These are phyloP conservation scores for Platyscapa corneri DNA, from an alignment of 1,140 invertebrate species.

Conservation along the genomic window DNA sequence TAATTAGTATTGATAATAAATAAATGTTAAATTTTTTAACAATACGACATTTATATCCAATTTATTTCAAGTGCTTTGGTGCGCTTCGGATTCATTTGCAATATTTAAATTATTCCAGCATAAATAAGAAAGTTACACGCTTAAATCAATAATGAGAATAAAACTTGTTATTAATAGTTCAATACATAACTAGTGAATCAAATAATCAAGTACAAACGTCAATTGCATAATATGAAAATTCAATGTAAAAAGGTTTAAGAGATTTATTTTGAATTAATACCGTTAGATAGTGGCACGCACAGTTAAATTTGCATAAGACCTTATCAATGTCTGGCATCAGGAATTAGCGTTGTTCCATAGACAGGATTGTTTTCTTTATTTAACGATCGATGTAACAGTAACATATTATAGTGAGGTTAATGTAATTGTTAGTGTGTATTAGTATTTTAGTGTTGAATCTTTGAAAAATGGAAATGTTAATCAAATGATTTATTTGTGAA, in stretches of 20 bases:
- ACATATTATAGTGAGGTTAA: not conserved
- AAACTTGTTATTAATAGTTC: not conserved
- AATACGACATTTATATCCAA: too few species aligned
- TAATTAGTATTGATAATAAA: too few species aligned
- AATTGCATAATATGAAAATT: constrained; percentile 13
- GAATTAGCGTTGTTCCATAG: constrained; percentile 66
- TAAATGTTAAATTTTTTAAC: too few species aligned
- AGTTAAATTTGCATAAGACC: constrained; percentile 53
- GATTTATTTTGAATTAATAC: constrained; percentile 36
- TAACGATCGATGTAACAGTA: not conserved
- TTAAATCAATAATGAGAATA: constrained; percentile 1
- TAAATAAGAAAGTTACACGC: constrained; percentile 14
- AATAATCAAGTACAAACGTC: not conserved
- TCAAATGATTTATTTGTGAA: constrained; percentile 13
- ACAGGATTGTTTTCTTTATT: constrained; percentile 49
- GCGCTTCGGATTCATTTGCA: too few species aligned
- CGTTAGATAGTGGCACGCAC: constrained; percentile 6
- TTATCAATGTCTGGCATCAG: constrained; percentile 58
- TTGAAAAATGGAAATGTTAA: not conserved
- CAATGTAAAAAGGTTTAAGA: not conserved
- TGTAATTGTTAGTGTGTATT: constrained; percentile 45
- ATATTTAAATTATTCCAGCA: not conserved
- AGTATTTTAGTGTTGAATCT: constrained; percentile 36
- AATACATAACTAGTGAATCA: constrained; percentile 4
- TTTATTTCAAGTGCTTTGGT: too few species aligned